These are phyloP conservation scores for Drosophila basisetae DNA, from an alignment of 2,888 invertebrate genomes.

Conservation along the genomic window DNA sequence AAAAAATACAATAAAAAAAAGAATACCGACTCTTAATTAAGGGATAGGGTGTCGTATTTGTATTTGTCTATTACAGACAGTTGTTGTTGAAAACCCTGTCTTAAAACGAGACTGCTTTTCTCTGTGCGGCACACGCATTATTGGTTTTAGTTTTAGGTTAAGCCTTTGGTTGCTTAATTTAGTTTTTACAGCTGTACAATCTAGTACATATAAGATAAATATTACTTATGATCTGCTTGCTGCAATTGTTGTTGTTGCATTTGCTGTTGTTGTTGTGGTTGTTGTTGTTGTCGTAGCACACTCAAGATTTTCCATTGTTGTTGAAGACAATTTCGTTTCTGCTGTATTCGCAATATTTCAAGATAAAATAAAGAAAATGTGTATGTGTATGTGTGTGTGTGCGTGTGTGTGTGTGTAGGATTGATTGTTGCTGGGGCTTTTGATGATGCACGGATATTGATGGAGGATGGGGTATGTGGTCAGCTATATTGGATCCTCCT, in stretches of 20 bases:
- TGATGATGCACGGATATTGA: conserved; percentile 5
- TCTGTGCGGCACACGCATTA: conserved; percentile 20
- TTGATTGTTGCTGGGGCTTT: conserved; percentile 5
- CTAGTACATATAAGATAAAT: conserved; percentile 66
- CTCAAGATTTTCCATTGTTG: conserved; percentile 44
- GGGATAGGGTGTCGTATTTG: conserved; percentile 24
- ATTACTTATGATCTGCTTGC: conserved; percentile 37
- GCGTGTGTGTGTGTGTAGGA: background rate
- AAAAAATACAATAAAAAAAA: background rate
- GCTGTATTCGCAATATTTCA: conserved; percentile 35
- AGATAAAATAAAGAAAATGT: conserved; percentile 54
- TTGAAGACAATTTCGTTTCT: conserved; percentile 23
- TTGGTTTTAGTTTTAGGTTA: conserved; percentile 11
- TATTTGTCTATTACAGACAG: conserved; percentile 8
- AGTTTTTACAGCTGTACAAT: conserved; percentile 57
- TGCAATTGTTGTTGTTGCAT: conserved; percentile 27
- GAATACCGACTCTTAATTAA: conserved; percentile 7
- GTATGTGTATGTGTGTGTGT: conserved; percentile 16
- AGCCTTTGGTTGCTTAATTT: conserved; percentile 45
- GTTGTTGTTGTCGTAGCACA: conserved; percentile 32
- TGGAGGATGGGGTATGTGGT: conserved; percentile 11
- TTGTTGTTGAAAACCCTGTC: conserved; percentile 30
- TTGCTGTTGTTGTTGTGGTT: conserved; percentile 6
- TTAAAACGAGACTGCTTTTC: conserved; percentile 40
- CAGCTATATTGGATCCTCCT: background rate